Evolutionary conservation across 2,888 invertebrate genomes (phyloP).

Genomic region (Lagria hirta): DNA sequence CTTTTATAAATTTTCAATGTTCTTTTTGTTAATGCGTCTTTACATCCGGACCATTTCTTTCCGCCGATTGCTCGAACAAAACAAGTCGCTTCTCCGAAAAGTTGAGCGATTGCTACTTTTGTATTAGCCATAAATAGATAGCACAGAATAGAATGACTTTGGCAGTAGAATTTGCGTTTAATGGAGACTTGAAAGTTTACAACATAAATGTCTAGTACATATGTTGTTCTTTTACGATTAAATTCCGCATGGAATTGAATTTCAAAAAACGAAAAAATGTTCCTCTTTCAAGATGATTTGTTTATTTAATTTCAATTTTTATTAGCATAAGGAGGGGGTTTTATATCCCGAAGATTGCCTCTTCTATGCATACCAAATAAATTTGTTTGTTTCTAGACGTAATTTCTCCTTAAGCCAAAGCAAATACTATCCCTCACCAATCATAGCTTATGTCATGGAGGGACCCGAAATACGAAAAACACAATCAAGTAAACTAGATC

Average conservation of each 20-base stretch:
- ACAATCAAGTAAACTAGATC: slow-evolving; percentile 36
- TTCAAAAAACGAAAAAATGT: neutral
- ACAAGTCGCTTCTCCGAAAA: slow-evolving; percentile 19
- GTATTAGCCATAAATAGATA: slow-evolving; percentile 36
- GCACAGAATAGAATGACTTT: slow-evolving; percentile 33
- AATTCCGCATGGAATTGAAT: neutral
- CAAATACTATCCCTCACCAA: slow-evolving; percentile 7
- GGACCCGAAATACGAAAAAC: slow-evolving; percentile 13
- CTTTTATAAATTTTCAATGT: slow-evolving; percentile 27
- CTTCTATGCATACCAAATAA: too few relatives aligned
- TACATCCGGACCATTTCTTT: slow-evolving; percentile 30
- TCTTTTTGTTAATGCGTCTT: slow-evolving; percentile 24
- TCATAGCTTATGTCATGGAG: slow-evolving; percentile 10
- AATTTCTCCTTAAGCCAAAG: slow-evolving; percentile 5
- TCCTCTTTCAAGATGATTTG: too few relatives aligned
- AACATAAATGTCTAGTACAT: neutral
- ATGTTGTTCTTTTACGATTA: too few relatives aligned
- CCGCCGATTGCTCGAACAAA: slow-evolving; percentile 31
- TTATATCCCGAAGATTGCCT: too few relatives aligned
- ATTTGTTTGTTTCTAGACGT: slow-evolving; percentile 7
- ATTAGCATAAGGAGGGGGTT: slow-evolving; percentile 19
- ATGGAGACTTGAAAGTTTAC: slow-evolving; percentile 28
- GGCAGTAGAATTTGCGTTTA: slow-evolving; percentile 34
- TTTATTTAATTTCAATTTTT: too few relatives aligned
- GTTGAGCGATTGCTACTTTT: slow-evolving; percentile 29